Evolutionary conservation across 2,888 invertebrate genomes (phyloP).

Genomic region (Phyllotreta striolata): DNA sequence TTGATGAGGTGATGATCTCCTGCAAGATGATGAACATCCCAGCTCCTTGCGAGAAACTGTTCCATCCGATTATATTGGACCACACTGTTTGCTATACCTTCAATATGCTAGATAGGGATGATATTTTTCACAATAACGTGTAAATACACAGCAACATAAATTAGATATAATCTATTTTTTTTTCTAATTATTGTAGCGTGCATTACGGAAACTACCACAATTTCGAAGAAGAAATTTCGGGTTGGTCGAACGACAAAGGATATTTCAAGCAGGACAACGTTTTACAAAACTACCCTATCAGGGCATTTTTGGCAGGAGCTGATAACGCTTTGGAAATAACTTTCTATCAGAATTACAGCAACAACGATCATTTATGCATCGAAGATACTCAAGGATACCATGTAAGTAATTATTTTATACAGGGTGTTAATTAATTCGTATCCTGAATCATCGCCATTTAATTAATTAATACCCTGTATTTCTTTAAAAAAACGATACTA

Average conservation of each 20-base stretch:
- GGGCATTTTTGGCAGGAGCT: conserved; percentile 70
- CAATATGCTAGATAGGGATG: conserved; percentile 5
- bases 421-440: no score
- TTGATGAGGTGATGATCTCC: background rate
- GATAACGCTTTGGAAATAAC: conserved; percentile 54
- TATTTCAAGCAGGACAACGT: conserved; percentile 59
- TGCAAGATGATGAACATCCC: background rate
- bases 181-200: conserved; percentile 63
- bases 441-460: no score
- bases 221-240: conserved; percentile 12
- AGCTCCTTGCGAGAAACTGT: background rate
- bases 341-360: conserved; percentile 38
- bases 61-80: conserved; percentile 5
- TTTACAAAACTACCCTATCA: conserved; percentile 64
- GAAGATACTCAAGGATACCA: conserved; percentile 45
- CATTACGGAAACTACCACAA: conserved; percentile 41
- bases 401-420: conserved; percentile 33
- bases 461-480: no score
- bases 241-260: conserved; percentile 71
- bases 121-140: conserved; percentile 10
- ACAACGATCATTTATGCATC: conserved; percentile 46
- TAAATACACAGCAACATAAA: conserved; percentile 24
- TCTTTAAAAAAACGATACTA: no score
- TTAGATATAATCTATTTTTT: conserved; percentile 61
- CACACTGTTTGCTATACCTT: conserved; percentile 7